Conservation (phyloP, 2,797 vertebrate genomes). For the Mastacembelus armatus region DNA sequence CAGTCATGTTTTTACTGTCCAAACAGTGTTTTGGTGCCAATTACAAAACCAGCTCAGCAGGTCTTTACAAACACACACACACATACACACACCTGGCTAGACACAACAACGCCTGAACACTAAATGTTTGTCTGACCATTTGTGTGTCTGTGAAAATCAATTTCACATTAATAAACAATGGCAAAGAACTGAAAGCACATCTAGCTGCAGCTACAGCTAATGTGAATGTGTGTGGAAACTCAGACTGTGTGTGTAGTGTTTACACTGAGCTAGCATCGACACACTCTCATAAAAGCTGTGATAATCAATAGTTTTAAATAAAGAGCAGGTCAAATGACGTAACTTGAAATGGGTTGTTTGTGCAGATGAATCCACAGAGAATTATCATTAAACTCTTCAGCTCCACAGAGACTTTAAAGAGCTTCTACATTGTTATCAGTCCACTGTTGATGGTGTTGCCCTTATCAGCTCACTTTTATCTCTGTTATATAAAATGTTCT, state of each 20-base stretch:
- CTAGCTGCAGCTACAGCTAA: slow-evolving; percentile 1
- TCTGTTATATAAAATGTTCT: too few relatives aligned
- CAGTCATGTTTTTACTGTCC: slow-evolving; percentile 53
- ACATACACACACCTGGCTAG: slow-evolving; percentile 58
- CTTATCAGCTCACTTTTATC: too few relatives aligned
- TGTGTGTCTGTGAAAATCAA: slow-evolving; percentile 31
- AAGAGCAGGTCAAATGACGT: background rate
- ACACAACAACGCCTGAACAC: slow-evolving; percentile 73
- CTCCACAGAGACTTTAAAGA: too few relatives aligned
- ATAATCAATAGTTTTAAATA: slow-evolving; percentile 1
- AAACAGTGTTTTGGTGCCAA: slow-evolving; percentile 64
- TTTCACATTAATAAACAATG: slow-evolving; percentile 41
- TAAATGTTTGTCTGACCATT: slow-evolving; percentile 45
- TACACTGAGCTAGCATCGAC: background rate
- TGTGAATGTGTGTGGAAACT: slow-evolving; percentile 11
- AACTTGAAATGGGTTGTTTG: background rate
- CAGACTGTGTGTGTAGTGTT: slow-evolving; percentile 17
- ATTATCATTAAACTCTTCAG: too few relatives aligned
- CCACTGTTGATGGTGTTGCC: too few relatives aligned
- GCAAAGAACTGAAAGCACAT: slow-evolving; percentile 34
- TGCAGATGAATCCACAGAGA: background rate
- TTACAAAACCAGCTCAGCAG: slow-evolving; percentile 66
- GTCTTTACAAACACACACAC: slow-evolving; percentile 39
- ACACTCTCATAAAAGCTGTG: background rate
- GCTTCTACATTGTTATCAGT: too few relatives aligned